Conservation (phyloP, 1,140 invertebrate genomes). For the Macrobrachium nipponense region DNA sequence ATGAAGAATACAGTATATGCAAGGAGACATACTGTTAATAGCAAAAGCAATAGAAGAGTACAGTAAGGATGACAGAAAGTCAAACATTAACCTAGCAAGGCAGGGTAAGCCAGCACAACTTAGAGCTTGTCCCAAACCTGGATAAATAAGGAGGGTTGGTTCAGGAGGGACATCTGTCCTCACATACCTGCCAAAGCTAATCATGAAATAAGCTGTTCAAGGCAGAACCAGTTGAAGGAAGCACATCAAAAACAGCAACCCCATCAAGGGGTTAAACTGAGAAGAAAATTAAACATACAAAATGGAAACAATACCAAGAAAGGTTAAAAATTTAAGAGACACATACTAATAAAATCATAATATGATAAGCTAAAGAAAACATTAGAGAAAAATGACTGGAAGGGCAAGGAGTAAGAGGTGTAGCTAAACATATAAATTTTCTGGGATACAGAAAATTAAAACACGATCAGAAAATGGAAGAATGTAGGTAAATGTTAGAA, state of each 20-base stretch:
- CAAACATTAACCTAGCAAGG: too few relatives aligned
- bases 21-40: too few relatives aligned
- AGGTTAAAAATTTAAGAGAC: not conserved
- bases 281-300: slow-evolving; percentile 6
- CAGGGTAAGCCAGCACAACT: too few relatives aligned
- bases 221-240: not conserved
- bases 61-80: too few relatives aligned
- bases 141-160: not conserved
- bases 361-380: not conserved
- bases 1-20: not conserved
- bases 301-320: slow-evolving; percentile 2
- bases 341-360: not conserved
- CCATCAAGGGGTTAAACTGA: not conserved
- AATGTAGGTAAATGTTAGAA: too few relatives aligned
- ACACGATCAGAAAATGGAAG: too few relatives aligned
- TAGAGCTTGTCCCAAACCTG: too few relatives aligned
- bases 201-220: too few relatives aligned
- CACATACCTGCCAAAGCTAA: too few relatives aligned
- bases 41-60: too few relatives aligned
- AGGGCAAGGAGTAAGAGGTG: slow-evolving; percentile 12
- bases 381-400: not conserved
- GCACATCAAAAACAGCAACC: not conserved
- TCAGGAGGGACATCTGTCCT: too few relatives aligned
- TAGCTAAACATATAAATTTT: not conserved
- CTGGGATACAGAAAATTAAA: too few relatives aligned